Conservation (phyloP, 1,140 invertebrate species). For the Papilio polytes region DNA sequence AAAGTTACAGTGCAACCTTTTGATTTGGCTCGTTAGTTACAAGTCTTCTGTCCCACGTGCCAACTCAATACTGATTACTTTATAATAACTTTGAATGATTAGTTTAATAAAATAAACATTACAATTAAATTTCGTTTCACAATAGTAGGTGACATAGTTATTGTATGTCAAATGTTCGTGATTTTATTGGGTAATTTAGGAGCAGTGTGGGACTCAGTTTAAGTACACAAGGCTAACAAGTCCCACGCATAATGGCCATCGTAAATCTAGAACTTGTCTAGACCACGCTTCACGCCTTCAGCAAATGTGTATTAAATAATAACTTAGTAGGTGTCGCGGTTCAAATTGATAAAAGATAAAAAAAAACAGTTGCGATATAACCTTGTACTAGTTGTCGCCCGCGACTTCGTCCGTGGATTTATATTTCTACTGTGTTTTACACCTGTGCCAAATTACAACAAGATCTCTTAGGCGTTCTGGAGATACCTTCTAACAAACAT, state of each 20-base stretch:
- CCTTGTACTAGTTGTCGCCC: neutral
- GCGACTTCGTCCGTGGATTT: too few relatives aligned
- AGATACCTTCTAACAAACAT: too few relatives aligned
- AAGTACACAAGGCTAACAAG: slow-evolving; percentile 70
- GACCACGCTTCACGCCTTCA: slow-evolving; percentile 55
- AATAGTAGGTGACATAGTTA: slow-evolving; percentile 21
- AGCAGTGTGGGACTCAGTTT: slow-evolving; percentile 54
- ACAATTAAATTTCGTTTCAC: slow-evolving; percentile 21
- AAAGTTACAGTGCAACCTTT: too few relatives aligned
- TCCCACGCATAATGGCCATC: slow-evolving; percentile 71
- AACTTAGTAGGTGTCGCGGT: slow-evolving; percentile 51
- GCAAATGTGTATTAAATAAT: slow-evolving; percentile 59
- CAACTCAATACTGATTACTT: too few relatives aligned
- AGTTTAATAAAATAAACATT: neutral
- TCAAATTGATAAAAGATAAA: slow-evolving; percentile 21
- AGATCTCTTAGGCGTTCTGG: too few relatives aligned
- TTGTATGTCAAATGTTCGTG: slow-evolving; percentile 52
- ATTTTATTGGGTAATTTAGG: slow-evolving; percentile 64
- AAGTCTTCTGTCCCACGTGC: too few relatives aligned
- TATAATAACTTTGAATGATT: neutral
- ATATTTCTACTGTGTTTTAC: too few relatives aligned
- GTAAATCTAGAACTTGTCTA: slow-evolving; percentile 77
- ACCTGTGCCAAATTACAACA: too few relatives aligned
- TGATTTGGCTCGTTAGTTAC: too few relatives aligned
- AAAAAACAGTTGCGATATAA: neutral